These are phyloP conservation scores for Danio rerio DNA, from an alignment of 2,113 vertebrate species.

Conservation along the genomic window GRCz12tu NC_133182.1:21943501-21944000, in stretches of 20 bases:
- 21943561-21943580: neutral
- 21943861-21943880: neutral
- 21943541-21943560: neutral
- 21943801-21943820: neutral
- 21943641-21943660: slow-evolving; percentile 46
- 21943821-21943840: neutral
- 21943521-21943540: neutral
- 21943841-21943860: neutral
- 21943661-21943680: slow-evolving; percentile 39
- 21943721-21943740: slow-evolving; percentile 27
- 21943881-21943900: neutral
- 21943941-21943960: neutral
- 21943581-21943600: neutral
- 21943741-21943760: slow-evolving; percentile 37
- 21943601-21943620: slow-evolving; percentile 44
- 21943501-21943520: neutral
- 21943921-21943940: neutral
- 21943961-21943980: too few species aligned
- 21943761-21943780: slow-evolving; percentile 23
- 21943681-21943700: slow-evolving; percentile 33
- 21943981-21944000: too few species aligned
- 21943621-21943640: slow-evolving; percentile 55
- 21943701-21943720: slow-evolving; percentile 26
- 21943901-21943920: neutral
- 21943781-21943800: neutral